phyloP scores from a whole-genome alignment of 2,888 invertebrate species.

The Capitulum mitella region DNA sequence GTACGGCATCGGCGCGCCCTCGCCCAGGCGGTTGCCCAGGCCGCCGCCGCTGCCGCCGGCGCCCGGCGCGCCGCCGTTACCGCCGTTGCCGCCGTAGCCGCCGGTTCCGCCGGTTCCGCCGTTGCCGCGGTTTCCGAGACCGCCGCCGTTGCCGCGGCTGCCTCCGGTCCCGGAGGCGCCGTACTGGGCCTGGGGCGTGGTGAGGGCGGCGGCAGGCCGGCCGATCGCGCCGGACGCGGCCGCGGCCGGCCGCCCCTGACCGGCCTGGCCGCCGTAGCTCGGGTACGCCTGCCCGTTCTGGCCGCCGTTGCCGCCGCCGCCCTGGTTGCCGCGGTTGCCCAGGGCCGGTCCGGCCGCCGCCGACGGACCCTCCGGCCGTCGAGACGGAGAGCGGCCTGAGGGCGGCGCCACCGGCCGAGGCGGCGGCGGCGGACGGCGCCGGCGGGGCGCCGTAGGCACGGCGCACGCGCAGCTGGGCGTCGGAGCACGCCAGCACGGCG shows the following conservation, averaged over 20 bases:
- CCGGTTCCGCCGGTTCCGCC: neutral
- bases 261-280: neutral
- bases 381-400: neutral
- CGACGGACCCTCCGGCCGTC: neutral
- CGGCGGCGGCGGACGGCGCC: neutral
- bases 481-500: neutral
- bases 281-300: neutral
- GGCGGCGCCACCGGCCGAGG: neutral
- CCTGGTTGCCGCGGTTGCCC: neutral
- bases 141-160: neutral
- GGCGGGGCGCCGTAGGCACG: neutral
- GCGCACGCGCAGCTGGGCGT: neutral
- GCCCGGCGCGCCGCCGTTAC: too few species aligned
- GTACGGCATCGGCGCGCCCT: neutral
- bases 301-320: too few species aligned
- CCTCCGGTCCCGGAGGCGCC: too few species aligned
- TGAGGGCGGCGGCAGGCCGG: too few species aligned
- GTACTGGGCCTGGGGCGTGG: neutral
- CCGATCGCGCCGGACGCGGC: too few species aligned
- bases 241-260: too few species aligned
- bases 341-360: neutral
- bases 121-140: neutral
- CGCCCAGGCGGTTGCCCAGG: neutral
- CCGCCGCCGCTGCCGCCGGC: too few species aligned
- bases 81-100: too few species aligned